phyloP scores from a whole-genome alignment of 2,888 invertebrate species.

The Phragmatobia fuliginosa region DNA sequence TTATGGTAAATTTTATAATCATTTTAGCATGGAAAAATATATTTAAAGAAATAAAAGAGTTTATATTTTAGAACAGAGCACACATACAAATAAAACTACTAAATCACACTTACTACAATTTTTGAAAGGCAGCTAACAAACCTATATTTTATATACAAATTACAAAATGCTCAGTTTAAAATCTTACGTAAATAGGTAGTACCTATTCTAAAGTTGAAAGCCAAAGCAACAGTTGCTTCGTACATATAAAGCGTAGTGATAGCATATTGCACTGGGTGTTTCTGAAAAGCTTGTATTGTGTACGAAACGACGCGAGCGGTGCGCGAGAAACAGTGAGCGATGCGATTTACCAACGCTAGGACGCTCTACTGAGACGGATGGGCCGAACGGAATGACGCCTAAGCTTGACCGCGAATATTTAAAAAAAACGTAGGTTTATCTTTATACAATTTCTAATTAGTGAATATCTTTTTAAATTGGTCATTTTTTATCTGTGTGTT shows the following conservation, averaged over 20 bases:
- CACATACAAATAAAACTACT: neutral
- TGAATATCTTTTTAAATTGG: conserved; percentile 26
- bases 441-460: conserved; percentile 14
- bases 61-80: neutral
- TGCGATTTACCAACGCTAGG: conserved; percentile 67
- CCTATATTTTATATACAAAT: neutral
- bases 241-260: conserved; percentile 31
- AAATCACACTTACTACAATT: neutral
- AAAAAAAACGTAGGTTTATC: conserved; percentile 38
- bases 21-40: neutral
- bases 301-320: conserved; percentile 55
- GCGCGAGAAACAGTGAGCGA: conserved; percentile 66
- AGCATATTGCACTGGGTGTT: conserved; percentile 44
- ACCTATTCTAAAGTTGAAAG: conserved; percentile 34
- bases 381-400: conserved; percentile 39
- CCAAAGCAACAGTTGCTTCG: conserved; percentile 63
- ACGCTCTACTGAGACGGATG: conserved; percentile 55
- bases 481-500: conserved; percentile 16
- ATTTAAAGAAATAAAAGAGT: neutral
- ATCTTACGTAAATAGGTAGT: conserved; percentile 28
- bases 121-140: neutral
- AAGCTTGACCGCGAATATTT: conserved; percentile 56
- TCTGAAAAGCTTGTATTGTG: conserved; percentile 50
- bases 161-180: neutral
- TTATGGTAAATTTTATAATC: neutral